Conservation (phyloP, 2,113 vertebrate genomes). For the Poecile atricapillus region DNA sequence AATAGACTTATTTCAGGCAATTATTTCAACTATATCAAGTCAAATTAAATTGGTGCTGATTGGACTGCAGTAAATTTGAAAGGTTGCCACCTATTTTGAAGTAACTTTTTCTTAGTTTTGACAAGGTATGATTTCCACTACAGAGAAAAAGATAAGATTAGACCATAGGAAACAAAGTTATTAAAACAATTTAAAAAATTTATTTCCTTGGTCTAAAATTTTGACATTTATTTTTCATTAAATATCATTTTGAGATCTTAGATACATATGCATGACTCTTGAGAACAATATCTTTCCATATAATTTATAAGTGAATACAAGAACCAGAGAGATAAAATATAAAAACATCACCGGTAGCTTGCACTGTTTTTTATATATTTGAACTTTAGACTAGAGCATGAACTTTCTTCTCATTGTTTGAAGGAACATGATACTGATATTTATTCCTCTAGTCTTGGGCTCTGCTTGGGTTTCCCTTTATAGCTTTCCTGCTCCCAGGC, state of each 20-base stretch:
- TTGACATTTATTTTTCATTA: not conserved
- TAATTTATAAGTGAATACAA: not conserved
- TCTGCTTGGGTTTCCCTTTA: not conserved
- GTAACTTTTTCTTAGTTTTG: not conserved
- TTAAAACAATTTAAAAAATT: not conserved
- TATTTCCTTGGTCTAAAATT: not conserved
- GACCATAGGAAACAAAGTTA: not conserved
- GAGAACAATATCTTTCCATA: not conserved
- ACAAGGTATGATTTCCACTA: not conserved
- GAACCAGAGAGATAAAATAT: not conserved
- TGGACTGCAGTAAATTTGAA: not conserved
- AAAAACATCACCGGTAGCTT: not conserved
- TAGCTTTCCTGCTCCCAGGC: not conserved
- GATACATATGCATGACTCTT: not conserved
- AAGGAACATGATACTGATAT: not conserved
- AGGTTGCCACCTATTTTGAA: not conserved
- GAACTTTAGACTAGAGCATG: not conserved
- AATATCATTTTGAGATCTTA: not conserved
- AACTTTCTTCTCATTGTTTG: not conserved
- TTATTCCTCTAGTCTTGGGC: not conserved
- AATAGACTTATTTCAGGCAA: slow-evolving; percentile 29
- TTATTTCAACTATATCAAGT: slow-evolving; percentile 32
- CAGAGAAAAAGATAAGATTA: not conserved
- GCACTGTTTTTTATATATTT: not conserved
- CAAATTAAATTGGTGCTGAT: not conserved